phyloP scores from a whole-genome alignment of 2,888 invertebrate genomes.

The Tridacna gigas region DNA sequence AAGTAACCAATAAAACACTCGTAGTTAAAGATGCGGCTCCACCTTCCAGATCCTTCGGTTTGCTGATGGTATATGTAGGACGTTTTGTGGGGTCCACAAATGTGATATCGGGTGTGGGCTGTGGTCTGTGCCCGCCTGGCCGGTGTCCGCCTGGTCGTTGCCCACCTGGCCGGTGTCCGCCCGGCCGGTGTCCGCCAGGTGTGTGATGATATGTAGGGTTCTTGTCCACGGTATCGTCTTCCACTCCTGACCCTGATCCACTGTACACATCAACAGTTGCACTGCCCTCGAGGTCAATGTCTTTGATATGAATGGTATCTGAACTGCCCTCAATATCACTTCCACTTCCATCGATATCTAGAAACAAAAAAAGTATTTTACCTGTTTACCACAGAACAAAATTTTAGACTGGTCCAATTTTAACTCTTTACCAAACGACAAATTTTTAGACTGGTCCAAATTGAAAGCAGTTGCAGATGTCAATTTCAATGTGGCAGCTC shows the following conservation, averaged over 20 bases:
- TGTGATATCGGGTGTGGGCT: slow-evolving; percentile 14
- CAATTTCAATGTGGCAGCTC: no score
- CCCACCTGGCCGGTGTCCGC: no score
- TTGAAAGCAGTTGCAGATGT: no score
- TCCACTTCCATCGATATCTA: slow-evolving; percentile 34
- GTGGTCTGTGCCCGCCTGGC: slow-evolving; percentile 3
- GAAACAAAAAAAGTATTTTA: no score
- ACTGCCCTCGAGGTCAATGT: slow-evolving; percentile 31
- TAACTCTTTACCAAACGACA: no score
- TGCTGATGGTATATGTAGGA: slow-evolving; percentile 43
- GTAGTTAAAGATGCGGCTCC: slow-evolving; percentile 20
- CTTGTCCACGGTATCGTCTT: not conserved
- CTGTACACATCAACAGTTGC: slow-evolving; percentile 56
- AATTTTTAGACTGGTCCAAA: no score
- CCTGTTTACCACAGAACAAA: no score
- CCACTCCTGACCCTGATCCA: slow-evolving; percentile 70
- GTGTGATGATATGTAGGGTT: not conserved
- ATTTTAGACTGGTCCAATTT: no score
- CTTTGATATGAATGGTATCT: slow-evolving; percentile 14
- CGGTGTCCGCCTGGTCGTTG: no score
- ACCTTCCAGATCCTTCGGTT: slow-evolving; percentile 11
- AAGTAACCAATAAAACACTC: slow-evolving; percentile 51
- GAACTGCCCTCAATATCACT: slow-evolving; percentile 46
- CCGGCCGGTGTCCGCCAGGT: not conserved
- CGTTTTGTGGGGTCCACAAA: not conserved